Evolutionary conservation across 2,888 invertebrate species (phyloP).

Genomic region (Hoplodrina ambigua): DNA sequence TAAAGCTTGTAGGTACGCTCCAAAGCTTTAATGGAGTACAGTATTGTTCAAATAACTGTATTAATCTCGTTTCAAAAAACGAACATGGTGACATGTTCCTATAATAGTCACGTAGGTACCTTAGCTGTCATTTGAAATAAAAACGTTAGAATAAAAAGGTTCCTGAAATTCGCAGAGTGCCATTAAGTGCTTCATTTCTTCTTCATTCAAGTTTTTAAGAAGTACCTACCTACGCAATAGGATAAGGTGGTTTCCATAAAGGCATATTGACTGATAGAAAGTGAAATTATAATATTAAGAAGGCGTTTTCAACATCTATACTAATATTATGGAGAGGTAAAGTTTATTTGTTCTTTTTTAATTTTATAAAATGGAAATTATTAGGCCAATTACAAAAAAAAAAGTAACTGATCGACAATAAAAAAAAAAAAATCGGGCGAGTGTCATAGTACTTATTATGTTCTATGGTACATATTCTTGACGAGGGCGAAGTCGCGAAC

Average conservation of each 20-base stretch:
- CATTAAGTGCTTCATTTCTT: conserved; percentile 54
- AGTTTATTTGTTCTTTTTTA: too few species aligned
- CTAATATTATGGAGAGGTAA: too few species aligned
- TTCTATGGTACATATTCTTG: too few species aligned
- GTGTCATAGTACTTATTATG: too few species aligned
- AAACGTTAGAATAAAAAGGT: conserved; percentile 39
- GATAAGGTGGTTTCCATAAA: conserved; percentile 13
- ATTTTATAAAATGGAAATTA: too few species aligned
- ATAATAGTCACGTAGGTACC: conserved; percentile 49
- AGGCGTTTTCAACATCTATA: conserved; percentile 7
- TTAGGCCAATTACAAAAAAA: too few species aligned
- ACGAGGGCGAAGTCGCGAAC: too few species aligned
- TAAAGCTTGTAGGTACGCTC: conserved; percentile 9
- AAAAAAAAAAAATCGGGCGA: too few species aligned
- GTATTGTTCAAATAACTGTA: conserved; percentile 41
- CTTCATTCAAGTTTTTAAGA: conserved; percentile 9
- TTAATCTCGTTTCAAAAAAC: conserved; percentile 34
- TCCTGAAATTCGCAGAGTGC: conserved; percentile 34
- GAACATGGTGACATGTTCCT: conserved; percentile 31
- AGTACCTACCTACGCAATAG: conserved; percentile 4
- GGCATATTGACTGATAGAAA: neutral
- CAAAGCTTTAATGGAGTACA: conserved; percentile 34
- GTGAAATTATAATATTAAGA: conserved; percentile 15
- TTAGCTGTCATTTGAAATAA: conserved; percentile 54
- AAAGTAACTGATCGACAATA: too few species aligned